A percentile compares a stretch with the other conserved stretches of the same genome.
Evolutionary conservation across 2,797 vertebrate species (phyloP).

Genomic region (Meriones psammophilus): DNA sequence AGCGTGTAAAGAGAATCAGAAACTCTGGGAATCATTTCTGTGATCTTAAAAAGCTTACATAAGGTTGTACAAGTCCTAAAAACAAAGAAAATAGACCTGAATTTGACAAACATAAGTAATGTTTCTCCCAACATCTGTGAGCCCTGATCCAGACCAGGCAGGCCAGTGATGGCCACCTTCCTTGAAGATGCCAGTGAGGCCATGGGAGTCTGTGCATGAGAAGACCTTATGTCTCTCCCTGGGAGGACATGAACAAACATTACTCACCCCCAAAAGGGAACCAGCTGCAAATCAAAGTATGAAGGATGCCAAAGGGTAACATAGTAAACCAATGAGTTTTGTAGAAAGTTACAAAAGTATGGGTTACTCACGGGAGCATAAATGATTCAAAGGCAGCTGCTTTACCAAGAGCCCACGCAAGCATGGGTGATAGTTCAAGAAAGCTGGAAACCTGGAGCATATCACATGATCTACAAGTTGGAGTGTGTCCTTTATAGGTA

Average conservation of each 20-base stretch:
- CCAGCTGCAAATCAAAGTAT: background rate
- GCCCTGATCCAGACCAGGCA: background rate
- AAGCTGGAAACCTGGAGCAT: background rate
- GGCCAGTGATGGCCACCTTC: background rate
- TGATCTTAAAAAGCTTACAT: slow-evolving; percentile 11
- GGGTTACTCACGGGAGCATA: too few species aligned
- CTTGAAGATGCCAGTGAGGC: background rate
- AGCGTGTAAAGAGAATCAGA: slow-evolving; percentile 34
- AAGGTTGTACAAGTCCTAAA: slow-evolving; percentile 19
- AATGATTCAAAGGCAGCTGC: background rate
- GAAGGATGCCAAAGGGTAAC: background rate
- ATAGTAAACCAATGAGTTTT: background rate
- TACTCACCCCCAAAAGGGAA: background rate
- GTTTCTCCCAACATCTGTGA: background rate
- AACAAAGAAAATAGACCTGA: background rate
- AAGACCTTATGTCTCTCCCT: background rate
- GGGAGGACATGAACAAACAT: background rate
- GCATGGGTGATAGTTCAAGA: background rate
- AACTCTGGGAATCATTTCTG: background rate
- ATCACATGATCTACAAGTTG: too few species aligned
- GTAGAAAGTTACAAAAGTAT: too few species aligned
- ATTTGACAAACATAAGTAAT: slow-evolving; percentile 23
- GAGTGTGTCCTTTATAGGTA: background rate
- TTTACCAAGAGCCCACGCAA: background rate
- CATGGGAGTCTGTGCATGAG: background rate